Base-by-base conservation (phyloP, 2,113 vertebrate species). In the Callopanchax toddi region DNA sequence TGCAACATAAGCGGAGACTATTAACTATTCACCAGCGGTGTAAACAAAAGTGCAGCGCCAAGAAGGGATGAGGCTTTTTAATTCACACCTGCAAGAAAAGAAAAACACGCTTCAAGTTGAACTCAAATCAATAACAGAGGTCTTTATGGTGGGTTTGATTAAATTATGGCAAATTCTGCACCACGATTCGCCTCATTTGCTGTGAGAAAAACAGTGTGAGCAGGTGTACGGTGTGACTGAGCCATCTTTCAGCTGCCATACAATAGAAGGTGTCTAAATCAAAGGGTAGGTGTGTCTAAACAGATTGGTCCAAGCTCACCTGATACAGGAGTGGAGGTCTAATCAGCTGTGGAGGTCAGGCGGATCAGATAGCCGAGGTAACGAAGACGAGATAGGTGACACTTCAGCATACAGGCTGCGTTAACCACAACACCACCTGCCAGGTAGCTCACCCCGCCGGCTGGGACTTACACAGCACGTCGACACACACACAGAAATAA, bases 271-370 rank as follows among this genome's bases (percentile, higher is more conserved):
- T 42, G 66, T 77, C 76, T 61, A 79, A 82, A 87, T 86, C 84
- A 87, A 86, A 86, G 78, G 79, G 67, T 74, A 88, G 82, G 74
- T 72, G 79, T 84, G 74, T 82, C 82, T 67, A 84, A 82, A 87
- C 81, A 87, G 79, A 88, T 88, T 86, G 60, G 73, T 80, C 44
- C n/a, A 11, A 62, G 67, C 45, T 81, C 78, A 87, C 54, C 76
- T 79, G 89, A 83, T 83, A 78, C 54, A 20, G 37, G 54, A 73
- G 70, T 62, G 15, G 43, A 5, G n/a, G 71, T 59, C 63, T 75
- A 76, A 79, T 79, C 71, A 84, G 73, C 77, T 78, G 56, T 69
- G 58, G 20, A 71, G 58, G 48, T 11, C 42, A 32, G 67, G 44
- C 15, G 17, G 85, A 85, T 91, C 79, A 67, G 60, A 51, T 90